phyloP scores from a whole-genome alignment of 2,888 invertebrate species.

The Oxyscelio sp. region DNA sequence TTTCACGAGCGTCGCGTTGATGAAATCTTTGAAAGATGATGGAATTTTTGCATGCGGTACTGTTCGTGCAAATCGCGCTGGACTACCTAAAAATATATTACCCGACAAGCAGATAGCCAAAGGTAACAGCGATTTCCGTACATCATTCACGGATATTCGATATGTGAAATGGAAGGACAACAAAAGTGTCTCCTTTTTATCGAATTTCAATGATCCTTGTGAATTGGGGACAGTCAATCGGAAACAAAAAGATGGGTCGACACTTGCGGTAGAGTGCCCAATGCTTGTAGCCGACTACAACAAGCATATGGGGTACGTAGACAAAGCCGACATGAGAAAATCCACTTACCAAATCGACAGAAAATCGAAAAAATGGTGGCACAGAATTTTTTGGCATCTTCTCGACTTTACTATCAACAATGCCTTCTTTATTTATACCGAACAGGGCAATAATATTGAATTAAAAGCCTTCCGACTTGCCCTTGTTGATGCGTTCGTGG shows the following conservation, averaged over 20 bases:
- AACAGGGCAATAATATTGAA: background rate
- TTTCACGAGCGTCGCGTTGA: constrained; percentile 36
- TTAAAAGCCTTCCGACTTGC: constrained; percentile 26
- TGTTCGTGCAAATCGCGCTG: too few species aligned
- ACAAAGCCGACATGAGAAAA: too few species aligned
- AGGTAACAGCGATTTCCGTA: too few species aligned
- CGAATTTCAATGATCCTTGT: too few species aligned
- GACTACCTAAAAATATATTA: background rate
- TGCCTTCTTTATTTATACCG: constrained; percentile 26
- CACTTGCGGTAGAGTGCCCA: constrained; percentile 73
- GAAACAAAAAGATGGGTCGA: constrained; percentile 75
- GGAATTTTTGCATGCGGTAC: too few species aligned
- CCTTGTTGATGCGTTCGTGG: constrained; percentile 37
- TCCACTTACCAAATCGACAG: constrained; percentile 49
- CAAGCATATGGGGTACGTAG: too few species aligned
- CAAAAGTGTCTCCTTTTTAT: too few species aligned
- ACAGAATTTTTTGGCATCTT: constrained; percentile 45
- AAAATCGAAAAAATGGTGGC: constrained; percentile 25
- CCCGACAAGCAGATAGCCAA: too few species aligned
- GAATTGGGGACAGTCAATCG: constrained; percentile 71
- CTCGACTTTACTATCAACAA: constrained; percentile 26
- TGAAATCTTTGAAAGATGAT: constrained; percentile 45
- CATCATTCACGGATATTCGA: too few species aligned
- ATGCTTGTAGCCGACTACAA: too few species aligned
- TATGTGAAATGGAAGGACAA: background rate